phyloP scores from a whole-genome alignment of 2,888 invertebrate species.

The Trissolcus japonicus region DNA sequence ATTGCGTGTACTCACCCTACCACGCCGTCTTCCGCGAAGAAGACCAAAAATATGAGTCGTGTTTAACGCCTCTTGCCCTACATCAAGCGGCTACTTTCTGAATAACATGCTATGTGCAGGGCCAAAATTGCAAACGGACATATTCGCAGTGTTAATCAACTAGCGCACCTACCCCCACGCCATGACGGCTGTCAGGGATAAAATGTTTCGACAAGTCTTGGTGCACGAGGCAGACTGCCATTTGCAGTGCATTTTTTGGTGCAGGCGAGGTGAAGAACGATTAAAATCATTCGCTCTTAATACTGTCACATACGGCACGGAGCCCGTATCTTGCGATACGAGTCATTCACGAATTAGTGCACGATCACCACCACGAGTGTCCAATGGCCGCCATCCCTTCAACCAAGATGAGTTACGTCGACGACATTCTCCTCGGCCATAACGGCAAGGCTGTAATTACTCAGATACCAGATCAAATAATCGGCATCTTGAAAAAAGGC shows the following conservation, averaged over 20 bases:
- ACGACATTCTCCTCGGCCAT: background rate
- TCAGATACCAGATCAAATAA: background rate
- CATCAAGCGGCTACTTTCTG: too few relatives aligned
- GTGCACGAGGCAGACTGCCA: background rate
- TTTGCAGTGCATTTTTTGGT: background rate
- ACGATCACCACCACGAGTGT: background rate
- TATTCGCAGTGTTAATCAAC: too few relatives aligned
- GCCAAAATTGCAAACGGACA: too few relatives aligned
- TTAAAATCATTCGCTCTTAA: background rate
- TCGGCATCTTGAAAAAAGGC: background rate
- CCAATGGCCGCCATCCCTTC: background rate
- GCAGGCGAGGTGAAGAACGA: background rate
- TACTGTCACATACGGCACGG: background rate
- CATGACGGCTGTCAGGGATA: background rate
- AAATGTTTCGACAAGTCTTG: conserved; percentile 4
- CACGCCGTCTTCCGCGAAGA: too few relatives aligned
- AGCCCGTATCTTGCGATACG: background rate
- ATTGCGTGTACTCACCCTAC: too few relatives aligned
- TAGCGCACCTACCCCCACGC: background rate
- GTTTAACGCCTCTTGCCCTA: too few relatives aligned
- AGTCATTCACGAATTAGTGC: background rate
- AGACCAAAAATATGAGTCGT: too few relatives aligned
- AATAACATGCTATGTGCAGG: too few relatives aligned
- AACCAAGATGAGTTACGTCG: background rate
- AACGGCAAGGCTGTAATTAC: background rate